phyloP scores from a whole-genome alignment of 2,888 invertebrate species.

The Latheticus oryzae region DNA sequence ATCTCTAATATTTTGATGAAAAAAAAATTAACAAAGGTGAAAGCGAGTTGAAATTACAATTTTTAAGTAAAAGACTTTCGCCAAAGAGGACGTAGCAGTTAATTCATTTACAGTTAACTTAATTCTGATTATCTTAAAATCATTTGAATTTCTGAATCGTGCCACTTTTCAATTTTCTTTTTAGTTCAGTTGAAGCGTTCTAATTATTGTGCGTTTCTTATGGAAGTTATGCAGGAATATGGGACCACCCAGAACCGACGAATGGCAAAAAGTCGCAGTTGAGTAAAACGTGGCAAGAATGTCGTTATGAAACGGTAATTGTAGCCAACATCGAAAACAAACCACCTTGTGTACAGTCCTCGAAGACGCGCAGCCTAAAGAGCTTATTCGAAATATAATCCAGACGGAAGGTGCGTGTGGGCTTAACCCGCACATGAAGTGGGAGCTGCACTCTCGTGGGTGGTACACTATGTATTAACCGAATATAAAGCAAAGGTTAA shows the following conservation, averaged over 20 bases:
- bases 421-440: constrained; percentile 37
- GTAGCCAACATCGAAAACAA: constrained; percentile 27
- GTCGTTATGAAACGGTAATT: constrained; percentile 31
- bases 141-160: too few species aligned
- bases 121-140: too few species aligned
- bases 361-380: constrained; percentile 25
- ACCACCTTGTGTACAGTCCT: constrained; percentile 28
- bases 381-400: constrained; percentile 38
- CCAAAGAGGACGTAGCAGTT: too few species aligned
- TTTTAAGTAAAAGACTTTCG: too few species aligned
- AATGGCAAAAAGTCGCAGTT: constrained; percentile 4
- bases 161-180: too few species aligned
- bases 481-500: constrained; percentile 7
- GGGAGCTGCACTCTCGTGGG: constrained; percentile 32
- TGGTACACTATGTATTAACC: constrained; percentile 26
- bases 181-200: too few species aligned
- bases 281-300: constrained; percentile 14
- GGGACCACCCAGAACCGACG: constrained; percentile 16
- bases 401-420: constrained; percentile 37
- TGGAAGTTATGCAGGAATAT: too few species aligned
- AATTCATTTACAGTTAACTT: too few species aligned
- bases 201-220: too few species aligned
- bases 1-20: too few species aligned
- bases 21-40: too few species aligned
- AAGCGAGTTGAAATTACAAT: too few species aligned